Evolutionary conservation across 2,888 invertebrate genomes (phyloP), one percentile per base, ranked within the genome.

Genomic region (Lithophane socia): DNA sequence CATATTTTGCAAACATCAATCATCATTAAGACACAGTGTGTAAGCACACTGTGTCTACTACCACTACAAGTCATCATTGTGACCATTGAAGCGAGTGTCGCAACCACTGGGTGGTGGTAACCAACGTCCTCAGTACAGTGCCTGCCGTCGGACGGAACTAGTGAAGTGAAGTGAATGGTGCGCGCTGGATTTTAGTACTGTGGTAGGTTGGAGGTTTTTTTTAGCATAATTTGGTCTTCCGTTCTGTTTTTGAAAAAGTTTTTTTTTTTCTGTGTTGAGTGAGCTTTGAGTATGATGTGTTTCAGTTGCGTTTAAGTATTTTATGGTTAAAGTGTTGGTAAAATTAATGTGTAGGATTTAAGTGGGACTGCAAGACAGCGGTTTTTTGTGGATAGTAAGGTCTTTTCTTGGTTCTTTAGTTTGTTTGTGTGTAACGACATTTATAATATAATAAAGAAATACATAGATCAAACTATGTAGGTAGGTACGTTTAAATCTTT

Each of bases 81-180:
- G 78, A 75, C 56, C 64, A 82, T 85, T 85, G 82, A 82, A 85
- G 85, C 83, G 82, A 75, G 72, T 88, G 83, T 80, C 73, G 85
- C 66, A 82, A 72, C 73, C 49, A 76, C 47, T 80, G 63, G 60
- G 81, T 78, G 80, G 87, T 82, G 85, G 87, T 75, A 86, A 69
- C 69, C 73, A 58, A 44, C 65, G 68, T 78, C 72, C 75, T 88
- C 87, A 88, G 88, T 88, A 64, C 80, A 84, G 84, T 86, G 81
- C 76, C 80, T 74, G 75, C 73, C 82, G 82, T 78, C 52, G 86
- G 79, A 85, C 84, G 73, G 86, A 80, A 73, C 73, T 83, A 84
- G 88, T 88, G 88, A 77, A 82, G 88, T 88, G 88, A 83, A 88
- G 88, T 88, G 88, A 88, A 84, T 73, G 87, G 87, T 88, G 76